Conservation (phyloP, 2,888 invertebrate species). For the Aplocera efformata region DNA sequence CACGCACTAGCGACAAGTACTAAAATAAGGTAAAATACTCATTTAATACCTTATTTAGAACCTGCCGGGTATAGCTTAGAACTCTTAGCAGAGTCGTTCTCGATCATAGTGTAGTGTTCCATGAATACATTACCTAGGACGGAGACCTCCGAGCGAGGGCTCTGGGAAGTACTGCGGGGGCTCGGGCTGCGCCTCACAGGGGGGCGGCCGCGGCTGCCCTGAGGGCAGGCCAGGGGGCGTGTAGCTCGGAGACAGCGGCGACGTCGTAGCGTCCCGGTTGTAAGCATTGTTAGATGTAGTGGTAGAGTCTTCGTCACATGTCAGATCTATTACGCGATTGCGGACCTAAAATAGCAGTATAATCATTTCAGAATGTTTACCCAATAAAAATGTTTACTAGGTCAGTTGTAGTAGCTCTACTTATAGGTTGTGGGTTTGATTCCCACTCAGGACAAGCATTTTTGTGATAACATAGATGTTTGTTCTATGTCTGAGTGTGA, state of each 20-base stretch:
- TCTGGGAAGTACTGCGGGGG: conserved; percentile 16
- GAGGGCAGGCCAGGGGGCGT: conserved; percentile 19
- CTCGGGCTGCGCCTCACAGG: conserved; percentile 29
- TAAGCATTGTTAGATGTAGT: conserved; percentile 1
- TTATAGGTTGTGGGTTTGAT: no score
- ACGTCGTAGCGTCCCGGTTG: conserved; percentile 23
- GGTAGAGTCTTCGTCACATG: conserved; percentile 43
- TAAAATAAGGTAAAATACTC: no score
- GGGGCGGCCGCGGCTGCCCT: conserved; percentile 21
- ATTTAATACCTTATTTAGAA: no score
- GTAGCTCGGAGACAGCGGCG: conserved; percentile 27
- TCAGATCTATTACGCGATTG: conserved; percentile 61
- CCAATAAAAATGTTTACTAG: background rate
- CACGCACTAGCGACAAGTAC: no score
- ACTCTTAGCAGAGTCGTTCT: no score
- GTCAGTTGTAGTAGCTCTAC: no score
- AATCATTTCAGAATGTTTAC: background rate
- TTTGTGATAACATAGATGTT: no score
- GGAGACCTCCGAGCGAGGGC: conserved; percentile 19
- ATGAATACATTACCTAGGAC: conserved; percentile 41
- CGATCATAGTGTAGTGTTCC: no score
- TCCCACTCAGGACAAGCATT: no score
- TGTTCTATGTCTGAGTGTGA: no score
- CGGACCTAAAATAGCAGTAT: conserved; percentile 38
- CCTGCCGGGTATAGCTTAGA: no score